Evolutionary conservation across 1,140 invertebrate genomes (phyloP), one percentile per base, ranked within the genome.

Genomic region (Nautilus pompilius): DNA sequence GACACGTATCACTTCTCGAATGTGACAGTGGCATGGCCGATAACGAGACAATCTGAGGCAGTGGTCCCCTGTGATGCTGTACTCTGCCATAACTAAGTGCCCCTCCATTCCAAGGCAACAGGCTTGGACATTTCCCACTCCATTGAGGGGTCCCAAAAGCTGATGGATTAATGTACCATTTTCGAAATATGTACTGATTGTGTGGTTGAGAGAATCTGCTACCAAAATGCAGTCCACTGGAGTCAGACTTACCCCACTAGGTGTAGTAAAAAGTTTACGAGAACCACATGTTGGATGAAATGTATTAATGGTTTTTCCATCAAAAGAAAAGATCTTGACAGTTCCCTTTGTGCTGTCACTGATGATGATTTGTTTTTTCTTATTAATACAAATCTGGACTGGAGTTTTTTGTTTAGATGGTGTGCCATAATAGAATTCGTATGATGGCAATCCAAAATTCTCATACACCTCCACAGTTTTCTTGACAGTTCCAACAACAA

Each of bases 21-120:
- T n/a, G n/a, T 81, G 78, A 62, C 78, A 80, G 10, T 68, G 62
- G 62, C 79, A 81, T 15, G 71, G 51, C n/a, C 68, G 61, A 56
- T 77, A 81, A 5, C 79, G 63, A 58, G 78, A 80, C 58, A 81
- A 77, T 64, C 80, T 81, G 8, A 79, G 15, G 41, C 73, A 76
- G 61, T 81, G 79, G 8, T 70, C 67, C 49, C 76, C 75, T 8
- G 70, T 62, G 48, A 74, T 41, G 46, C 73, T 74, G 60, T 69
- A 78, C 54, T 81, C 79, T 10, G 76, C 67, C 0, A 60, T 63
- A 6, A 79, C 70, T 29, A 81, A 32, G 55, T 81, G 79, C 46
- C 79, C 79, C 63, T 81, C 78, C 28, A 71, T 74, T 54, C 77
- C 77, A 13, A 78, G 57, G 53, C 69, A 69, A 55, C 76, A 70